A percentile compares a stretch with the other conserved stretches of the same genome.
These are phyloP conservation scores for Tupaia chinensis DNA, from an alignment of 2,113 vertebrate species.

Conservation along the genomic window DNA sequence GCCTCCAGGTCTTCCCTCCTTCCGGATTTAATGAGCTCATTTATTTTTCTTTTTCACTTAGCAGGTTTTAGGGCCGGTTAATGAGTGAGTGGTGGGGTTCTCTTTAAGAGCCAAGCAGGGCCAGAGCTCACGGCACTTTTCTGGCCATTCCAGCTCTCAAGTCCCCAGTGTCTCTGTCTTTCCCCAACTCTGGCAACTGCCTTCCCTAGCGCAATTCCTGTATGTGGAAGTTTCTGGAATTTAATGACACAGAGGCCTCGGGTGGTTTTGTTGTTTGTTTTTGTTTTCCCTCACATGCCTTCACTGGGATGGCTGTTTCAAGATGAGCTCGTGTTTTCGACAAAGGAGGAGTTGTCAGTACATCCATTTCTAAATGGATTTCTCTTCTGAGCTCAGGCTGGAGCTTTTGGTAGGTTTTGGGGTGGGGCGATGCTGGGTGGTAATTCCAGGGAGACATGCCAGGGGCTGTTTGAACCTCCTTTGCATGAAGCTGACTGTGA, in stretches of 20 bases:
- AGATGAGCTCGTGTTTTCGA: neutral
- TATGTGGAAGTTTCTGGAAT: conserved; percentile 63
- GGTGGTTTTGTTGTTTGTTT: neutral
- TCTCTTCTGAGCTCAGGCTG: neutral
- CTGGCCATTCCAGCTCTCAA: conserved; percentile 14
- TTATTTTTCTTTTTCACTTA: conserved; percentile 75
- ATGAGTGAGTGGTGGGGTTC: conserved; percentile 64
- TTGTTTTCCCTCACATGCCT: neutral
- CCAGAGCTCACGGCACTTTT: neutral
- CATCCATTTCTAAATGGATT: neutral
- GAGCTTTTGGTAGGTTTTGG: neutral
- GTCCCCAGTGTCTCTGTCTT: neutral
- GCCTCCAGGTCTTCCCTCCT: conserved; percentile 62
- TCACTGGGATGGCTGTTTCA: neutral
- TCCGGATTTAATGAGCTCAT: conserved; percentile 79
- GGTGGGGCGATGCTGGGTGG: neutral
- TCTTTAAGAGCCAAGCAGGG: conserved; percentile 57
- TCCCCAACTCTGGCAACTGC: neutral
- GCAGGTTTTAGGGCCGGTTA: conserved; percentile 71
- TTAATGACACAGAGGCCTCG: neutral
- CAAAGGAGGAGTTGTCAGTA: neutral
- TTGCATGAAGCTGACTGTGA: neutral
- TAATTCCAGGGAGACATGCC: conserved; percentile 59
- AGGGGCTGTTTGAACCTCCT: neutral
- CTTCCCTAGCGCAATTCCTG: neutral